These are phyloP conservation scores for Pterostichus niger DNA, from an alignment of 2,888 invertebrate genomes.

Conservation along the genomic window DNA sequence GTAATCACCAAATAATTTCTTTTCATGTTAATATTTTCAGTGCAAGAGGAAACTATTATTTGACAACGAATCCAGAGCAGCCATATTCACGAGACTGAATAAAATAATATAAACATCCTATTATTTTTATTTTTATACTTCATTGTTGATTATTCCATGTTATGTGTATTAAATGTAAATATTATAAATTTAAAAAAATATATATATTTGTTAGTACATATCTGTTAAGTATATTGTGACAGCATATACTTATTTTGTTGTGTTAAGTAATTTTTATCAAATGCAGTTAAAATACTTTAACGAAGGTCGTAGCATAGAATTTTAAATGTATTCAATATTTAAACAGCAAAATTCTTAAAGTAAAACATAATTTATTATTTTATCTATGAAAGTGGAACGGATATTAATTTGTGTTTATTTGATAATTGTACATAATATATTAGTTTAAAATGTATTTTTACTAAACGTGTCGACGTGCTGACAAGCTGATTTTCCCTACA, in stretches of 20 bases:
- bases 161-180: slow-evolving; percentile 43
- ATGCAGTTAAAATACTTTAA: not conserved
- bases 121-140: slow-evolving; percentile 49
- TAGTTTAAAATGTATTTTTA: no score
- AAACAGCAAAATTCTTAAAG: no score
- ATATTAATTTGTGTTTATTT: no score
- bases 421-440: no score
- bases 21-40: slow-evolving; percentile 74
- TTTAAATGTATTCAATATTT: no score
- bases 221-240: slow-evolving; percentile 3
- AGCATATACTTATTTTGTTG: slow-evolving; percentile 21
- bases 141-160: slow-evolving; percentile 37
- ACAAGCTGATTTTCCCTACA: no score
- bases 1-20: no score
- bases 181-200: slow-evolving; percentile 15
- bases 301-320: not conserved
- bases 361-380: no score
- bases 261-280: not conserved
- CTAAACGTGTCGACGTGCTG: no score
- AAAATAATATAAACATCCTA: slow-evolving; percentile 7
- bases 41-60: slow-evolving; percentile 79
- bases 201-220: slow-evolving; percentile 21
- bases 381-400: no score
- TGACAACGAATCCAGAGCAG: slow-evolving; percentile 78
- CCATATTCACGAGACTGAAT: slow-evolving; percentile 75